Percentiles rank a stretch among this genome's conserved stretches.
These are phyloP conservation scores for Leptinotarsa peninsularis DNA, from an alignment of 2,888 invertebrate genomes.

Conservation along the genomic window DNA sequence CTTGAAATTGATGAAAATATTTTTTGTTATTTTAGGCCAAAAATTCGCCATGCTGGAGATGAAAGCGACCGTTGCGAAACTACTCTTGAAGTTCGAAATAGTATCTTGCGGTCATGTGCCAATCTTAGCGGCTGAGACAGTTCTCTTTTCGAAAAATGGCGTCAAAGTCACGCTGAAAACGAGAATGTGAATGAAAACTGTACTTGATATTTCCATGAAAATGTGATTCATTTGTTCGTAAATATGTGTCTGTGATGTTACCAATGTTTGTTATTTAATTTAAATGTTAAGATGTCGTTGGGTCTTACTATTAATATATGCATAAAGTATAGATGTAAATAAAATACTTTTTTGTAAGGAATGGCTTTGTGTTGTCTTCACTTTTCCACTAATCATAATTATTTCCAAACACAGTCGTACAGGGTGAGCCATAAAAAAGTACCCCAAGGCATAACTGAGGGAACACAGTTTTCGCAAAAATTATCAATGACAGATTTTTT, in stretches of 20 bases:
- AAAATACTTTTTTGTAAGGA: too few species aligned
- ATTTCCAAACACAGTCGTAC: too few species aligned
- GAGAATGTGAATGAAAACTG: slow-evolving; percentile 18
- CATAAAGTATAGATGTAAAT: too few species aligned
- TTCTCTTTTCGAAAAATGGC: slow-evolving; percentile 46
- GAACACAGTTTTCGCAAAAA: too few species aligned
- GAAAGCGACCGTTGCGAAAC: slow-evolving; percentile 68
- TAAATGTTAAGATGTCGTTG: background rate
- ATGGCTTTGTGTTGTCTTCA: too few species aligned
- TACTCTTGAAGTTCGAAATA: slow-evolving; percentile 67
- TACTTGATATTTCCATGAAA: background rate
- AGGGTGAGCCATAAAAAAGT: too few species aligned
- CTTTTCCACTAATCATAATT: too few species aligned
- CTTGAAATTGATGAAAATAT: background rate
- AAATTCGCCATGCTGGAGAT: slow-evolving; percentile 70
- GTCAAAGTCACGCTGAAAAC: slow-evolving; percentile 38
- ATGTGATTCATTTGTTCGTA: background rate
- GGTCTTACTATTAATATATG: background rate
- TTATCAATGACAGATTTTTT: too few species aligned
- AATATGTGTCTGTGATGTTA: background rate
- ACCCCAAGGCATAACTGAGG: too few species aligned
- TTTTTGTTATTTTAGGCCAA: slow-evolving; percentile 52
- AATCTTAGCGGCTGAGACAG: slow-evolving; percentile 40
- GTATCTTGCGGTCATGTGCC: slow-evolving; percentile 40
- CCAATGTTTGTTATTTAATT: background rate